A percentile compares a stretch with the other conserved stretches of the same genome.
Evolutionary conservation across 2,888 invertebrate genomes (phyloP).

Genomic region (Nebria brevicollis): DNA sequence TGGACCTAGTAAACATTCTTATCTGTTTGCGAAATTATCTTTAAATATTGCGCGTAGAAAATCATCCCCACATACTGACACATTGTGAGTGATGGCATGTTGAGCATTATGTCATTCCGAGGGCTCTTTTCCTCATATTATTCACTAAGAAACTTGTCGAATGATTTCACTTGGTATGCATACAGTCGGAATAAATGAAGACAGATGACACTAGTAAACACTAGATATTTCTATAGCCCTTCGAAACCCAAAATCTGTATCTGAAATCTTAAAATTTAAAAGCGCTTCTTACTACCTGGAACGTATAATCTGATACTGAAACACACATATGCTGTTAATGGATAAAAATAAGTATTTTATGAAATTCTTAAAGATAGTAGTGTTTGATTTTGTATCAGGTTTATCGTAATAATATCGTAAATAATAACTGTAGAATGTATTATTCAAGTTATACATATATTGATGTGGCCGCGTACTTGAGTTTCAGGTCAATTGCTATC

Average conservation of each 20-base stretch:
- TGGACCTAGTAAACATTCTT: slow-evolving; percentile 18
- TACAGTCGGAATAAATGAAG: slow-evolving; percentile 29
- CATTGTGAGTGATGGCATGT: slow-evolving; percentile 5
- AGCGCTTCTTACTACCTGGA: too few species aligned
- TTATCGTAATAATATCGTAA: background rate
- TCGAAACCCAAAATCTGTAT: too few species aligned
- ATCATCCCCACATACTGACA: background rate
- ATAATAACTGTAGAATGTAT: background rate
- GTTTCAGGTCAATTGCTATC: background rate
- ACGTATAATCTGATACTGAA: too few species aligned
- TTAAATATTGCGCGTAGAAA: slow-evolving; percentile 2
- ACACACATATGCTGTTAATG: too few species aligned
- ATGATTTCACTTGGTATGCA: slow-evolving; percentile 13
- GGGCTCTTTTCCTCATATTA: background rate
- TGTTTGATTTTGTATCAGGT: background rate
- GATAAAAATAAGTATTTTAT: too few species aligned
- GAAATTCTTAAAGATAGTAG: background rate
- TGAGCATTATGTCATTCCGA: background rate
- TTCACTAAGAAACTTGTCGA: background rate
- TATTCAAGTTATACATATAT: background rate
- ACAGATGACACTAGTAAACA: slow-evolving; percentile 19
- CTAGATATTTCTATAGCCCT: slow-evolving; percentile 16
- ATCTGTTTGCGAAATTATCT: background rate
- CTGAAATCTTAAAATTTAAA: too few species aligned
- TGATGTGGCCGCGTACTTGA: background rate